Base-by-base conservation (phyloP, 2,113 vertebrate species). In the Bombycilla garrulus region DNA sequence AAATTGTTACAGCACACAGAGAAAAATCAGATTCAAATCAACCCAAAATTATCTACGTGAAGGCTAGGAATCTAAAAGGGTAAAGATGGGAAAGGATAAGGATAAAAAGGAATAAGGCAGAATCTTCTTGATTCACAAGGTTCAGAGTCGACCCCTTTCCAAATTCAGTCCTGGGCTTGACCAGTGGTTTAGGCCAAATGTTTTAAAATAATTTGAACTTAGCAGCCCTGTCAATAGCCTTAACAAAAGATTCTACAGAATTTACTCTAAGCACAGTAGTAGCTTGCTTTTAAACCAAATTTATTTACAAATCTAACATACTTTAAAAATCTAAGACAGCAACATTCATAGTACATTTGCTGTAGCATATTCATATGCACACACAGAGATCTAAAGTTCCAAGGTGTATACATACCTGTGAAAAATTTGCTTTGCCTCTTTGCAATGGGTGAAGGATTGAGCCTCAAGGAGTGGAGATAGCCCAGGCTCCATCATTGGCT, bases 401-500 rank as follows among this genome's bases (percentile, higher is more conserved):
- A 45, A 36, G 26, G 6, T 33, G 26, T 22, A 26, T 19, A 51
- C 33, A 45, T 3, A 38, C 23, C 45, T 45, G 28, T 11, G 28
- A 45, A 86, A 61, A 47, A n/a, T n/a, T 47, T 31, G 3, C 33
- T 61, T 61, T 61, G 5, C 15, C 11, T 28, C 19, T 86, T 53
- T 86, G 38, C 8, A 53, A 5, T 24, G 15, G 28, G 23, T 23
- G 28, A 53, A 69, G n/a, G 28, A 38, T 20, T 53, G 38, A 38
- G n/a, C 23, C n/a, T 53, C 3, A 18, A 78, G 38, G 12, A 69
- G 19, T 47, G 23, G 12, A 47, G n/a, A 8, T n/a, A 69, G 15
- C 18, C 10, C 23, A 53, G 33, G 4, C 8, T 53, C 54, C 15
- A n/a, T 38, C 0, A 0, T 4, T 18, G 28, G 33, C 45, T 45